Percentiles rank a stretch among this genome's conserved stretches.
phyloP scores from a whole-genome alignment of 2,113 vertebrate genomes.

The Ardeotis arabs region DNA sequence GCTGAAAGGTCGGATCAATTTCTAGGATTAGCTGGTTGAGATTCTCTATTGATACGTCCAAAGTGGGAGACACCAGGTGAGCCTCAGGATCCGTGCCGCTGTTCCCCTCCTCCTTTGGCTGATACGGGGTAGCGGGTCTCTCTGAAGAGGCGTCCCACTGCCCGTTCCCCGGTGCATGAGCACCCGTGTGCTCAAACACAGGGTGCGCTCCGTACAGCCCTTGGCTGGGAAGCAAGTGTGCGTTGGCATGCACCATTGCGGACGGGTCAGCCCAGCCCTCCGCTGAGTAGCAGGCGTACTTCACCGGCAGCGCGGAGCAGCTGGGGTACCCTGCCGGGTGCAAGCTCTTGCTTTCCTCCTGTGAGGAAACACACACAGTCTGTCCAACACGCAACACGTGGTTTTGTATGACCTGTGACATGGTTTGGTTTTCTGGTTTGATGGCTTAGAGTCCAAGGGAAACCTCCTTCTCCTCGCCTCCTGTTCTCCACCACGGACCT shows the following conservation, averaged over 20 bases:
- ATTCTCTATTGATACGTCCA: conserved; percentile 79
- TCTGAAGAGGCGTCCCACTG: neutral
- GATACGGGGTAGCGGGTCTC: accelerated
- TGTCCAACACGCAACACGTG: conserved; percentile 83
- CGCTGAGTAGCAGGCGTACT: conserved; percentile 22
- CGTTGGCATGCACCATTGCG: neutral
- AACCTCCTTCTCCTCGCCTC: neutral
- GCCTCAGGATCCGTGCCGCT: neutral
- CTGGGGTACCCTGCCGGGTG: neutral
- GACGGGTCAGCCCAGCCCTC: conserved; percentile 4
- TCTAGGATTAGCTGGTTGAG: conserved; percentile 86
- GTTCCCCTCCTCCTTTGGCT: neutral
- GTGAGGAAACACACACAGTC: conserved; percentile 68
- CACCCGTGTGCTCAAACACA: accelerated
- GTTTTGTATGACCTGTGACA: conserved; percentile 78
- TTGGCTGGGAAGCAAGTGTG: neutral
- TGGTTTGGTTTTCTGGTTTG: neutral
- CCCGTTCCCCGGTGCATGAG: neutral
- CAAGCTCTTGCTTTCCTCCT: conserved; percentile 16
- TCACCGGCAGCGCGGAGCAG: neutral
- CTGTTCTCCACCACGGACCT: neutral
- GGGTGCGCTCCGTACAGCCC: neutral
- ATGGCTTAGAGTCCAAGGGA: neutral
- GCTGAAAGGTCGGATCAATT: conserved; percentile 84
- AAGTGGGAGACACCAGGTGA: conserved; percentile 38